Percentiles rank a stretch among this genome's conserved stretches.
Conservation (phyloP, 35 echinoderm and acorn worm species). For the Heliocidaris tuberculata region DNA sequence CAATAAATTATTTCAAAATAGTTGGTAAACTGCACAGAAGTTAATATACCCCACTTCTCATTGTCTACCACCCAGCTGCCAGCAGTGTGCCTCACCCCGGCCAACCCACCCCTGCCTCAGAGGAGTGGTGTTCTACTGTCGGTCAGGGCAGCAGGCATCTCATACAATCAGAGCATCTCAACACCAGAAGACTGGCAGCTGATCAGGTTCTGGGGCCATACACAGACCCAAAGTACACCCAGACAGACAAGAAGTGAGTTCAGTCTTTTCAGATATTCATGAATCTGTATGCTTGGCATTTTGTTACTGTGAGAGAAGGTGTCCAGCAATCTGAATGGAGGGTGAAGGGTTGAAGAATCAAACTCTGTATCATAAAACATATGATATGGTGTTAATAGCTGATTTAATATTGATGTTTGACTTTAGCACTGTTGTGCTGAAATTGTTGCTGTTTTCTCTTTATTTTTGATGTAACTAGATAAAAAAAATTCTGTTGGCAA, state of each 20-base stretch:
- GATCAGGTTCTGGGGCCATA: conserved; percentile 44
- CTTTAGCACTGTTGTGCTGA: too few relatives aligned
- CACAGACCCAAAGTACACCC: conserved; percentile 24
- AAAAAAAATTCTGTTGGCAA: too few relatives aligned
- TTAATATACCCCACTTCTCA: background rate
- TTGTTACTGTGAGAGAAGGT: too few relatives aligned
- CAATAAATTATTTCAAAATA: too few relatives aligned
- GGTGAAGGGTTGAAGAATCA: too few relatives aligned
- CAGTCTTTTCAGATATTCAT: background rate
- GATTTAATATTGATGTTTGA: too few relatives aligned
- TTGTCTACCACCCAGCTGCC: background rate
- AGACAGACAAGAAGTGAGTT: conserved; percentile 33
- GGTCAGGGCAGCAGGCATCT: conserved; percentile 73
- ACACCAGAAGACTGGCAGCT: conserved; percentile 65
- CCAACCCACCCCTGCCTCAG: conserved; percentile 25
- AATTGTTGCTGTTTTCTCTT: too few relatives aligned
- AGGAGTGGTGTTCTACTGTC: conserved; percentile 60
- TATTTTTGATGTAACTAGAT: too few relatives aligned
- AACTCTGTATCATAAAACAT: too few relatives aligned
- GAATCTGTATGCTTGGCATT: background rate
- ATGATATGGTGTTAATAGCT: too few relatives aligned
- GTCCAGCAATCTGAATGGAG: too few relatives aligned
- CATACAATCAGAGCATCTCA: conserved; percentile 69
- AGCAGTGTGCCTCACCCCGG: conserved; percentile 51
- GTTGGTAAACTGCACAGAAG: background rate